These are phyloP conservation scores for Coreoperca whiteheadi DNA, from an alignment of 2,113 vertebrate genomes.

Conservation along the genomic window DNA sequence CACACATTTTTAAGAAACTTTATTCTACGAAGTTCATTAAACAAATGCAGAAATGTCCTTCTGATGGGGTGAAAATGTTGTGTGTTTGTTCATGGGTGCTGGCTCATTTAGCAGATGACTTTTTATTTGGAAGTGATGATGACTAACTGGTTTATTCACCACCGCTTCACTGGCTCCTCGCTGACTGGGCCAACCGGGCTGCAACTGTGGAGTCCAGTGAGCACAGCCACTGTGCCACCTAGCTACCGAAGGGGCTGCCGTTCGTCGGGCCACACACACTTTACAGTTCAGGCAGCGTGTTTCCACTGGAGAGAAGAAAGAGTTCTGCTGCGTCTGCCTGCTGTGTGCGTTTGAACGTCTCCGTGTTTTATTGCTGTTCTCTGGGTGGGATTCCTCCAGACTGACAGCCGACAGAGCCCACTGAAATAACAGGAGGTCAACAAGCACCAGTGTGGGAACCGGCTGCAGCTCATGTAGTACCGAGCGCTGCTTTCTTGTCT, in stretches of 20 bases:
- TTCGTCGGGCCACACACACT: conserved; percentile 14
- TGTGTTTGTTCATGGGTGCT: background rate
- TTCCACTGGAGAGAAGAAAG: background rate
- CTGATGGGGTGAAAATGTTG: no score
- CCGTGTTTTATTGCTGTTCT: conserved; percentile 1
- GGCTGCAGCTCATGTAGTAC: background rate
- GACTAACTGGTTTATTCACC: background rate
- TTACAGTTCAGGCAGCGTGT: conserved; percentile 4
- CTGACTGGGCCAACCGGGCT: background rate
- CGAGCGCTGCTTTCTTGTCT: background rate
- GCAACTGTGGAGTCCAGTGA: background rate
- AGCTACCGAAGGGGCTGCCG: conserved; percentile 15
- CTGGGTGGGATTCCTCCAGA: conserved; percentile 28
- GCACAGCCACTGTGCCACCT: conserved; percentile 41
- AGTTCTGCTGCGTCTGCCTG: background rate
- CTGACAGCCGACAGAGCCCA: conserved; percentile 8
- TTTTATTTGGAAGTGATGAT: background rate
- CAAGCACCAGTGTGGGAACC: background rate
- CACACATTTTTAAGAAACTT: no score
- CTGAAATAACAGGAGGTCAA: background rate
- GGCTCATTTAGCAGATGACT: background rate
- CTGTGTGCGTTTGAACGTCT: background rate
- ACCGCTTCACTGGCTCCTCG: background rate
- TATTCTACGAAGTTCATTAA: no score
- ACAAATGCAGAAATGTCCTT: background rate